Evolutionary conservation across 2,113 vertebrate species (phyloP).

Genomic region (Budorcas taxicolor): DNA sequence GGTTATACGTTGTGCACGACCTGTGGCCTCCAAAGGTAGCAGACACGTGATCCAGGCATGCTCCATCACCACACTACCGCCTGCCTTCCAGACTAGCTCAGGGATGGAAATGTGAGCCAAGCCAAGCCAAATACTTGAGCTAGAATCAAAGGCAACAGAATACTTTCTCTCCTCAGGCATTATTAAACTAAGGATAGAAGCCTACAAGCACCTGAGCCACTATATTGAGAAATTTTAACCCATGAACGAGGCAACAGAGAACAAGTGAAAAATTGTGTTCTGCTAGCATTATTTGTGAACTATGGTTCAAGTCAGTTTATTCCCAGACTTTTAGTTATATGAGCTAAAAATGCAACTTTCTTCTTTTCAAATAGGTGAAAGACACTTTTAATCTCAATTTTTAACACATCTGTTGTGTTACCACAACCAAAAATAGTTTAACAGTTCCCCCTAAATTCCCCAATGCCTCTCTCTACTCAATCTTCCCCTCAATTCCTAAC

Average conservation of each 20-base stretch:
- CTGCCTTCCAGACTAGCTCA: neutral
- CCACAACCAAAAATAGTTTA: neutral
- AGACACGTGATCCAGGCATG: neutral
- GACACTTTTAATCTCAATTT: neutral
- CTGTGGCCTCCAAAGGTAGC: neutral
- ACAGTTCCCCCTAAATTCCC: neutral
- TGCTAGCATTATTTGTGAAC: neutral
- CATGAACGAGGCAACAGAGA: neutral
- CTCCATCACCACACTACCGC: neutral
- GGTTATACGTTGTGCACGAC: neutral
- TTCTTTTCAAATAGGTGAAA: neutral
- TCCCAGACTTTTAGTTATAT: neutral
- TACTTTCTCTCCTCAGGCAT: neutral
- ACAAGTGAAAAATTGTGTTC: neutral
- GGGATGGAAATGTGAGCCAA: neutral
- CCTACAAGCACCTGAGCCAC: neutral
- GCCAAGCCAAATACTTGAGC: neutral
- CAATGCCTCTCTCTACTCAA: neutral
- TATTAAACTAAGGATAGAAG: neutral
- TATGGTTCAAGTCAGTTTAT: neutral
- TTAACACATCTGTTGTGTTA: neutral
- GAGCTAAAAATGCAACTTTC: neutral
- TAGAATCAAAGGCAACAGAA: slow-evolving; percentile 8
- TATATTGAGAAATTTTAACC: neutral
- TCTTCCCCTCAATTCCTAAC: neutral